Conservation (phyloP, 2,888 invertebrate genomes). For the Parochlus steinenii region DNA sequence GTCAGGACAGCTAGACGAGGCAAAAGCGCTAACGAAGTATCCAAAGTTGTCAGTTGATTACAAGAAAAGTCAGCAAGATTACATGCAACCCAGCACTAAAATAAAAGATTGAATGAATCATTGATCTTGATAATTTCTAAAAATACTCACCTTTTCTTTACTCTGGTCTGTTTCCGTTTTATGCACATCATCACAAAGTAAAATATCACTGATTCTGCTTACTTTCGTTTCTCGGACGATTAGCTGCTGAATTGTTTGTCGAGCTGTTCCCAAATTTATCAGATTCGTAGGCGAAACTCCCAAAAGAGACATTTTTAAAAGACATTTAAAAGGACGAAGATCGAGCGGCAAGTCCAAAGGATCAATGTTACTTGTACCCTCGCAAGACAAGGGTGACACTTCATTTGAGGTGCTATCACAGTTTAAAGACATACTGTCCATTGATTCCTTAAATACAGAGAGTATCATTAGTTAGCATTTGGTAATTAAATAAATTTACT, state of each 20-base stretch:
- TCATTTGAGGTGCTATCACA: too few relatives aligned
- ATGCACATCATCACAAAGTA: conserved; percentile 73
- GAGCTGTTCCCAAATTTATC: conserved; percentile 40
- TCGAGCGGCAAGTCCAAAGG: conserved; percentile 67
- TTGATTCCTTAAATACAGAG: too few relatives aligned
- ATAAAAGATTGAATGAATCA: conserved; percentile 1
- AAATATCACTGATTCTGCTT: conserved; percentile 54
- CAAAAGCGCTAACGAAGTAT: too few relatives aligned
- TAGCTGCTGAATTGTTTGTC: conserved; percentile 28
- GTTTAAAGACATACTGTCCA: too few relatives aligned
- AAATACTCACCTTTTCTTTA: conserved; percentile 1
- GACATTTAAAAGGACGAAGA: conserved; percentile 62
- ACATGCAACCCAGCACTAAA: conserved; percentile 11
- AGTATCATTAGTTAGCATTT: too few relatives aligned
- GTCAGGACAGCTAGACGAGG: too few relatives aligned
- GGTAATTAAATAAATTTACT: too few relatives aligned
- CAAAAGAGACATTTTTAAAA: conserved; percentile 52
- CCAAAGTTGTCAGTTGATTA: too few relatives aligned
- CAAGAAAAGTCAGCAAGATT: background rate
- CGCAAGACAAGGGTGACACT: too few relatives aligned
- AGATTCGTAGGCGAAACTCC: conserved; percentile 30
- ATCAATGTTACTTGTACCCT: conserved; percentile 71
- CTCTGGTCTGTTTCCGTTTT: conserved; percentile 34
- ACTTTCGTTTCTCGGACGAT: conserved; percentile 49
- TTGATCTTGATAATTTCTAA: background rate